Base-by-base conservation (phyloP, 2,888 invertebrate genomes). In the Noctua pronuba region DNA sequence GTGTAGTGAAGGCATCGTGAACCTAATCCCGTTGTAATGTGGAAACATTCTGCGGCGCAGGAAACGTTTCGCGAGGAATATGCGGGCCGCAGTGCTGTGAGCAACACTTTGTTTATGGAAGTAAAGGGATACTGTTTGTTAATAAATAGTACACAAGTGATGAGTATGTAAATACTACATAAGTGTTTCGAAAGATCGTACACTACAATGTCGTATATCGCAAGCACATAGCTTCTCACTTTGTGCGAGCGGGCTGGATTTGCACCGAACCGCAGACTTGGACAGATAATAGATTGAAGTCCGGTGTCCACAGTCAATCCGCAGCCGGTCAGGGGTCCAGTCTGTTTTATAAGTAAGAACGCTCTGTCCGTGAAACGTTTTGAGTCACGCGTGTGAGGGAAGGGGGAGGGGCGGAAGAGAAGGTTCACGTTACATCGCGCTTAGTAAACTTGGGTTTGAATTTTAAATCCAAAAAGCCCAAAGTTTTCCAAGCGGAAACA, bases 1-100 rank as follows among this genome's bases (percentile, higher is more conserved):
- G 55, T 31, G 75, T 46, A 64, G 58, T 49, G 70, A n/a, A 60
- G 49, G 82, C 64, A 62, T 52, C 70, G 49, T 46, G 75, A 75
- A 83, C 86, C 66, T 65, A 79, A 75, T 73, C 79, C 67, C 41
- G 67, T 49, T 86, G 84, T 84, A 73, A 73, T 83, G 86, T 73
- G 75, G 69, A 66, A 73, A 83, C 86, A 86, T 83, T 83, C 66
- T 79, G 73, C 66, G 79, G 66, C 13, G 13, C 41, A 69, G 62
- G 62, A 60, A 68, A 21, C 69, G 83, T 60, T 79, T 62, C 66
- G 75, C 60, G 44, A 58, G 67, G 60, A 73, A 46, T 52, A 70
- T 82, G 75, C 60, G 35, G 64, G 46, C 13, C n/a, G 28, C 35
- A 41, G 24, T 13, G n/a, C 46, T 16, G n/a, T 16, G 1, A 49